Conservation (phyloP, 2,888 invertebrate species). For the Omphaloscelis lunosa region DNA sequence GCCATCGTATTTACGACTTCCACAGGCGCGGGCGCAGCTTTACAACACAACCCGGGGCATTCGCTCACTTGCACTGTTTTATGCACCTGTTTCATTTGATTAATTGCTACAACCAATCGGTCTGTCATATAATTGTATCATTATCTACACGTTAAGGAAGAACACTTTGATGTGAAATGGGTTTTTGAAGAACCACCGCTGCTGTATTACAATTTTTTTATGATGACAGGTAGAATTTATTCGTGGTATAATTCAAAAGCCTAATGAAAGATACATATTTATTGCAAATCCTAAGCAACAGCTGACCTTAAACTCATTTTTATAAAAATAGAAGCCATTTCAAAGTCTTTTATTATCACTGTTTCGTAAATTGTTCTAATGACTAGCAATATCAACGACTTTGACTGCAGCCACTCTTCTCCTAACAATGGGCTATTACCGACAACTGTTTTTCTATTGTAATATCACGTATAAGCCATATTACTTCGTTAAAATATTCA, state of each 20-base stretch:
- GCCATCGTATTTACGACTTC: slow-evolving; percentile 87
- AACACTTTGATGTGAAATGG: slow-evolving; percentile 57
- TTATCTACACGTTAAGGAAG: slow-evolving; percentile 70
- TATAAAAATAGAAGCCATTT: slow-evolving; percentile 27
- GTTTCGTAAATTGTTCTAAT: slow-evolving; percentile 50
- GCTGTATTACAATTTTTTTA: slow-evolving; percentile 44
- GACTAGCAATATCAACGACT: slow-evolving; percentile 31
- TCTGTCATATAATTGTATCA: slow-evolving; percentile 83
- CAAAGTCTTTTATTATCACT: slow-evolving; percentile 14
- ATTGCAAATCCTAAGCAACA: slow-evolving; percentile 31
- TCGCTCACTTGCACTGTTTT: slow-evolving; percentile 75
- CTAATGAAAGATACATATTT: slow-evolving; percentile 34
- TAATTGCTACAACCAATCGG: slow-evolving; percentile 82
- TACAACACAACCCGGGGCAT: slow-evolving; percentile 75
- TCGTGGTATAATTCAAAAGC: slow-evolving; percentile 40
- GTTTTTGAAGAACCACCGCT: slow-evolving; percentile 46
- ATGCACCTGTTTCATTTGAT: slow-evolving; percentile 87
- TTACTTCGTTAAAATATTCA: slow-evolving; percentile 62
- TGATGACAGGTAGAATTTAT: slow-evolving; percentile 48
- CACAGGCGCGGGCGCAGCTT: slow-evolving; percentile 80
- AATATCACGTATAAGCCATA: slow-evolving; percentile 53
- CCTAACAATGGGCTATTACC: slow-evolving; percentile 64
- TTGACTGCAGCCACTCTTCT: slow-evolving; percentile 30
- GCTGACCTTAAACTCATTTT: slow-evolving; percentile 34
- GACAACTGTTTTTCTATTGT: slow-evolving; percentile 59